Evolutionary conservation across 2,888 invertebrate genomes (phyloP), one percentile per base, ranked within the genome.

Genomic region (Rotaria socialis): DNA sequence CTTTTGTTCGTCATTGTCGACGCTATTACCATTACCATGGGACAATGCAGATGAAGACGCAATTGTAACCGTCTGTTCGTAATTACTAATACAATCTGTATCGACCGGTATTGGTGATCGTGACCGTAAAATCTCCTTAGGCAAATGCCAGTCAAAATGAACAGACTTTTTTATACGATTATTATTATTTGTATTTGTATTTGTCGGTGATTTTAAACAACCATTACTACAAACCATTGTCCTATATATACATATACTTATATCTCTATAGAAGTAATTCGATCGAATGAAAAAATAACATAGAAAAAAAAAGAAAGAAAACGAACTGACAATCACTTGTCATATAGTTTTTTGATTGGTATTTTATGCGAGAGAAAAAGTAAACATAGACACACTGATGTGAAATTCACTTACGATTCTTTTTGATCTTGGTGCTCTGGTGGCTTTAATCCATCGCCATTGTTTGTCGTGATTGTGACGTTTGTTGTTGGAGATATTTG

Each of bases 391-490:
- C 67, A 67, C 0, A 19, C 35, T 67, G 67, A 67, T 67, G 67
- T 67, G 67, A 67, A 67, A 80, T 80, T 80, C 80, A 80, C 80
- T 80, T 47, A 80, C 80, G 47, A 80, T 80, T 80, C 80, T 47
- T 47, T 47, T 80, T 80, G 80, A 80, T 80, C 67, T 67, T 35
- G 67, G 35, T 67, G 67, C 16, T 67, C 16, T 67, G 35, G 67
- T 35, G 35, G 67, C 19, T 67, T 67, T 67, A 67, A 67, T 67
- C 67, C 67, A 41, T 67, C 67, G 6, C 14, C n/a, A 67, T 67
- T 67, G 67, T 67, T 67, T 67, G 67, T 35, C 35, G 41, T 67
- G 67, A 67, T 67, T 67, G 67, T 67, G 67, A 67, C 67, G 67
- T 67, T 67, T 41, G 67, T 35, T 11, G 19, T 19, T 19, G 67